Evolutionary conservation across 1,140 invertebrate species (phyloP), one percentile per base, ranked within the genome.

Genomic region (Elymnias hypermnestra): DNA sequence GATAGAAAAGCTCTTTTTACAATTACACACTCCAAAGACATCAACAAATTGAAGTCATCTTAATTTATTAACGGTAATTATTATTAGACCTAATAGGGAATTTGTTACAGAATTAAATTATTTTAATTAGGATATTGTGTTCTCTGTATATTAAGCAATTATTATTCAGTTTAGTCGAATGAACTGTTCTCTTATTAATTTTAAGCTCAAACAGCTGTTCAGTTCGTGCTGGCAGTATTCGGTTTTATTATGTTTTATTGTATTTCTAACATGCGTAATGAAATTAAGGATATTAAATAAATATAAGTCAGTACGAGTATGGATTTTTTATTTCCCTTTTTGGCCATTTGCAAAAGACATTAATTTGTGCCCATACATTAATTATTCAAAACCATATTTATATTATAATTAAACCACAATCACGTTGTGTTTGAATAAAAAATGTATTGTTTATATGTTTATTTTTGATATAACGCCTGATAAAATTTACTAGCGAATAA

Each of bases 1-100:
- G 46, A 45, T 42, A 57, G 26, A 43, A 49, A 38, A 46, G 42
- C 23, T 23, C 49, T 53, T 44, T 38, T 50, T 22, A 12, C 46
- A 55, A 48, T 46, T 38, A 49, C 50, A 44, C 51, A 53, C 69
- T 71, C 70, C 75, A 76, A 79, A 79, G 75, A 83, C 51, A 69
- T 68, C 64, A 63, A 81, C 65, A 65, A 48, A 72, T 72, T 68
- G 56, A 79, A 79, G 75, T 83, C 72, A 79, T 72, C 61, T 72
- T 83, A n/a, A 78, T 83, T 78, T 83, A 83, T 83, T 83, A 72
- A 81, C 65, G 72, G 59, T 75, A 71, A 55, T 72, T 33, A n/a
- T n/a, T n/a, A 8, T 65, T 70, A 72, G 66, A 66, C 44, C 64
- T 71, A 73, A 56, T 76, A 65, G 58, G 58, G 60, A 52, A 68